Base-by-base conservation (phyloP, 1,140 invertebrate genomes). In the Dendrolimus punctatus region DNA sequence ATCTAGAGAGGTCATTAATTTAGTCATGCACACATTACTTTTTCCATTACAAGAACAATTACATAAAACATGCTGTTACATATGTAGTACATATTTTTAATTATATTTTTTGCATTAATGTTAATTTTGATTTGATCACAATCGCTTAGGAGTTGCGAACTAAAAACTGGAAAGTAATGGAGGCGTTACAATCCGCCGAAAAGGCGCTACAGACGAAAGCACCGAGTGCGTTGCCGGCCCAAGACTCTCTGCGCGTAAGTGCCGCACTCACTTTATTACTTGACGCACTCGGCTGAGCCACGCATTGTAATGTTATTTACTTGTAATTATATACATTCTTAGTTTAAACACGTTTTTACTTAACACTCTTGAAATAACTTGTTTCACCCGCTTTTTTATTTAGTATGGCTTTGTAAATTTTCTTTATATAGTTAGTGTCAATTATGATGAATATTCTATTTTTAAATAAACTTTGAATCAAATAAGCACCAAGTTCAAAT, bases 121-220 rank as follows among this genome's bases (percentile, higher is more conserved):
- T 45, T 9, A 6, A 45, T 45, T 45, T 9, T 10, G 0, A 55
- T 64, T 62, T 71, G 53, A 61, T 67, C 65, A 57, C 53, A 58
- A 50, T 62, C 64, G 71, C 83, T 68, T 87, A 94, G 93, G 94
- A 95, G 74, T 91, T 95, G 82, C 91, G 93, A 88, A 90, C 89
- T 89, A 94, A 93, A 90, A 95, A 95, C 88, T 95, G 93, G 93
- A 95, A 94, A 91, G 91, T 93, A 87, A 93, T 95, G 92, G 93
- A 95, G 88, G 93, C 93, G 82, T 91, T 95, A 89, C 91, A 93
- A 87, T 90, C 89, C 60, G 91, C 93, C 62, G 92, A 94, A 87
- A 89, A 85, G 84, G 88, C 89, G 56, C 77, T 83, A 53, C 83
- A 88, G 72, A 66, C 75, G 72, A 87, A 80, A 80, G 73, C 71